phyloP scores from a whole-genome alignment of 1,140 invertebrate species.

The Nasonia longicornis region DNA sequence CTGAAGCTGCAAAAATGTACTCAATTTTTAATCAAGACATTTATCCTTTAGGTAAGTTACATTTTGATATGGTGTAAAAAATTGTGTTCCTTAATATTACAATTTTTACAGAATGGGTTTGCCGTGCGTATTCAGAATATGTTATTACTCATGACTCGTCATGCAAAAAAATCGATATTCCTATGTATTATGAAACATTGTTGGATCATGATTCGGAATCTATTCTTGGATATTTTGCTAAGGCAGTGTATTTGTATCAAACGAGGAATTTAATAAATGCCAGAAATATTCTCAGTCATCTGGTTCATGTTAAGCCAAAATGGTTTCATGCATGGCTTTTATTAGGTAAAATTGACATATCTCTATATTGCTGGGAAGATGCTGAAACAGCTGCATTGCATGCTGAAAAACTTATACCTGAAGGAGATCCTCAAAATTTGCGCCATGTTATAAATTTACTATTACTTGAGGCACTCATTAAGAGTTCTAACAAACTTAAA shows the following conservation, averaged over 20 bases:
- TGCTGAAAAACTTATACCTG: constrained; percentile 58
- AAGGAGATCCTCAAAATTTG: constrained; percentile 51
- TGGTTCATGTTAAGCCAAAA: constrained; percentile 55
- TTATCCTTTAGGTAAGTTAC: constrained; percentile 65
- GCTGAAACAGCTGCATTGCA: constrained; percentile 69
- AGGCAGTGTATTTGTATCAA: constrained; percentile 71
- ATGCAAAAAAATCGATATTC: constrained; percentile 64
- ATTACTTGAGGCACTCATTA: constrained; percentile 61
- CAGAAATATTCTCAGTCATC: constrained; percentile 67
- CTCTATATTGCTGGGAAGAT: constrained; percentile 72
- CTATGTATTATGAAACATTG: constrained; percentile 66
- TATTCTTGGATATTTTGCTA: constrained; percentile 72
- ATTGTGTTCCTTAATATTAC: constrained; percentile 8
- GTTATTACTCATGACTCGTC: constrained; percentile 61
- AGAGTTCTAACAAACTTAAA: constrained; percentile 67
- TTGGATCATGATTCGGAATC: constrained; percentile 70
- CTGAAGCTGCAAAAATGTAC: constrained; percentile 69
- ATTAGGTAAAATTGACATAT: constrained; percentile 69
- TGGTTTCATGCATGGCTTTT: constrained; percentile 67
- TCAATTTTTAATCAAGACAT: constrained; percentile 66
- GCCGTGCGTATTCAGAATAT: constrained; percentile 71
- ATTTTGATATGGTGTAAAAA: constrained; percentile 32
- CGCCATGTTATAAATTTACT: constrained; percentile 54
- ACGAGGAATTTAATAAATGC: constrained; percentile 70
- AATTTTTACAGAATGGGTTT: constrained; percentile 71